Conservation (phyloP, 2,888 invertebrate genomes). For the Philereme vetulata region DNA sequence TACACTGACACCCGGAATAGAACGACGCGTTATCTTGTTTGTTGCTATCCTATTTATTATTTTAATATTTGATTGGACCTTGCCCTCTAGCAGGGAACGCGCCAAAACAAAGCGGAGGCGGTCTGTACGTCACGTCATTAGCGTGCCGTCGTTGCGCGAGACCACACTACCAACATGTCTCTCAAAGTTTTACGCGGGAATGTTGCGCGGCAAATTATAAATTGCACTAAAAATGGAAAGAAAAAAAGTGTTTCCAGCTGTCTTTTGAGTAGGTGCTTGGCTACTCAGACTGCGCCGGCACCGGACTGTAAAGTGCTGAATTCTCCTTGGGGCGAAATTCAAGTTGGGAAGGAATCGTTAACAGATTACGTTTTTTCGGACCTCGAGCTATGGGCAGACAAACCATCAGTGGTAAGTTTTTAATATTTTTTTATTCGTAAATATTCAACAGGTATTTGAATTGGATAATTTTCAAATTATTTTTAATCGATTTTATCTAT, state of each 20-base stretch:
- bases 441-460: too few species aligned
- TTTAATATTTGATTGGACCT: conserved; percentile 67
- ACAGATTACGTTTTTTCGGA: conserved; percentile 85
- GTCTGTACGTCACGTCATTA: conserved; percentile 52
- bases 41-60: conserved; percentile 48
- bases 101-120: conserved; percentile 60
- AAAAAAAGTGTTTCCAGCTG: conserved; percentile 39
- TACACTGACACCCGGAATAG: conserved; percentile 41
- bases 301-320: conserved; percentile 61
- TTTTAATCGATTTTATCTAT: too few species aligned
- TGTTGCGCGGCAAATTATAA: conserved; percentile 67
- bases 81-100: conserved; percentile 62
- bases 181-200: conserved; percentile 77
- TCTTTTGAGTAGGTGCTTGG: conserved; percentile 55
- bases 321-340: conserved; percentile 78
- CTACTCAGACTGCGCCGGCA: conserved; percentile 64
- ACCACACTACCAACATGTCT: conserved; percentile 70
- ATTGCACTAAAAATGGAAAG: conserved; percentile 56
- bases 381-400: conserved; percentile 81
- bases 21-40: conserved; percentile 46
- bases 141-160: conserved; percentile 58
- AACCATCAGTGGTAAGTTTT: conserved; percentile 86
- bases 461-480: too few species aligned
- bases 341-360: conserved; percentile 82
- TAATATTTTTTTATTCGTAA: conserved; percentile 1